phyloP scores from a whole-genome alignment of 35 echinoderm and acorn worm species.

The Ophiothrix spiculata region DNA sequence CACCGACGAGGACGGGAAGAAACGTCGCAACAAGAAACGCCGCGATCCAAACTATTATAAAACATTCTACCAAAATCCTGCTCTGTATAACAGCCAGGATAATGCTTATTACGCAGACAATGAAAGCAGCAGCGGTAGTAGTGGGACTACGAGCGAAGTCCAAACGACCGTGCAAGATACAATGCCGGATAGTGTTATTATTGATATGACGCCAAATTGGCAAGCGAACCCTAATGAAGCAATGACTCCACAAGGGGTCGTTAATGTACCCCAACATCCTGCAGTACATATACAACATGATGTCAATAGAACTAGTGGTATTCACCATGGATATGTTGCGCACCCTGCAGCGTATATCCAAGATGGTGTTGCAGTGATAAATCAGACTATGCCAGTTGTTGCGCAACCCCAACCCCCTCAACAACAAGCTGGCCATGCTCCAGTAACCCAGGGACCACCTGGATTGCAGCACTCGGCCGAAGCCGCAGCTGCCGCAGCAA shows the following conservation, averaged over 20 bases:
- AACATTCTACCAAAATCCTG: slow-evolving; percentile 39
- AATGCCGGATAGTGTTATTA: neutral
- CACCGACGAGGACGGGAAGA: neutral
- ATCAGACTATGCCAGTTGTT: neutral
- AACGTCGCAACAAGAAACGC: slow-evolving; percentile 75
- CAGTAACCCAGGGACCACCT: neutral
- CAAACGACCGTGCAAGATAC: neutral
- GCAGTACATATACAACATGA: neutral
- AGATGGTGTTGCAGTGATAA: neutral
- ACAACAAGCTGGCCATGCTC: neutral
- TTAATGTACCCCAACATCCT: neutral
- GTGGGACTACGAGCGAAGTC: slow-evolving; percentile 26
- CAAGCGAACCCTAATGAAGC: neutral
- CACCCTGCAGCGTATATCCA: neutral
- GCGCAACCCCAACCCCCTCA: neutral
- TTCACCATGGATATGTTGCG: neutral
- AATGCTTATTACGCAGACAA: slow-evolving; percentile 39
- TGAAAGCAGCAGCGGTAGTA: slow-evolving; percentile 14
- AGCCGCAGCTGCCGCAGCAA: neutral
- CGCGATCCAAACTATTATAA: slow-evolving; percentile 71
- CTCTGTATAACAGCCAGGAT: slow-evolving; percentile 9
- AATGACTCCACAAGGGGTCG: neutral
- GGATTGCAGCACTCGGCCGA: neutral
- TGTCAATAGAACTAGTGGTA: slow-evolving; percentile 2
- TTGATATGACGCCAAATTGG: neutral